Percentiles rank a stretch among this genome's conserved stretches.
phyloP scores from a whole-genome alignment of 2,113 vertebrate genomes.

The Petroica traversi region DNA sequence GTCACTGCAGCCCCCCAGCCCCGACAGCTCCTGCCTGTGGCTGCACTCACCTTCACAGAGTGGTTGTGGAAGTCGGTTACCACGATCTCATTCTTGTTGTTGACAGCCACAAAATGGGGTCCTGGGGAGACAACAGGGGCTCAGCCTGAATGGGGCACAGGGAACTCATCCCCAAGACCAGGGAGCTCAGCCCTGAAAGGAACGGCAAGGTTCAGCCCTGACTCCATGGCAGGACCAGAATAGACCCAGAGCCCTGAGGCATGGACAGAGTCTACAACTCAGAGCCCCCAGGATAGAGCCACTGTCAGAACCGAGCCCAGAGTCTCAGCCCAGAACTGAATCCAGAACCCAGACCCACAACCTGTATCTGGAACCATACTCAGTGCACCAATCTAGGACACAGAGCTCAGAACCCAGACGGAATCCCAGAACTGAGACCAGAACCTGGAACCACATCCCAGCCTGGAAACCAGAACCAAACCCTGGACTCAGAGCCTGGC shows the following conservation, averaged over 20 bases:
- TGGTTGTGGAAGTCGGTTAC: conserved; percentile 98
- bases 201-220: not conserved
- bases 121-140: conserved; percentile 68
- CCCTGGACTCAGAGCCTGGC: not conserved
- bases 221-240: not conserved
- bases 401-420: not conserved
- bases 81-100: conserved; percentile 97
- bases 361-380: not conserved
- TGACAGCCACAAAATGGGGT: conserved; percentile 96
- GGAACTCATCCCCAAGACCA: not conserved
- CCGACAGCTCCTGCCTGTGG: rapidly evolving
- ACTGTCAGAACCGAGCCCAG: not conserved
- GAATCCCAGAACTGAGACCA: not conserved
- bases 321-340: not conserved
- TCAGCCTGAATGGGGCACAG: not conserved
- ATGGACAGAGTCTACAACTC: not conserved
- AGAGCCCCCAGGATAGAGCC: not conserved
- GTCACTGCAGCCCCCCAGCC: not conserved
- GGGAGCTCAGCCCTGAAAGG: not conserved
- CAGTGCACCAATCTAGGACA: not conserved
- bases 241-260: not conserved
- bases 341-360: not conserved
- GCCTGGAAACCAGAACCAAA: not conserved
- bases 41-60: conserved; percentile 88
- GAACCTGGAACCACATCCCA: not conserved